Conservation (phyloP, 2,888 invertebrate species). For the Plebejus melissa region DNA sequence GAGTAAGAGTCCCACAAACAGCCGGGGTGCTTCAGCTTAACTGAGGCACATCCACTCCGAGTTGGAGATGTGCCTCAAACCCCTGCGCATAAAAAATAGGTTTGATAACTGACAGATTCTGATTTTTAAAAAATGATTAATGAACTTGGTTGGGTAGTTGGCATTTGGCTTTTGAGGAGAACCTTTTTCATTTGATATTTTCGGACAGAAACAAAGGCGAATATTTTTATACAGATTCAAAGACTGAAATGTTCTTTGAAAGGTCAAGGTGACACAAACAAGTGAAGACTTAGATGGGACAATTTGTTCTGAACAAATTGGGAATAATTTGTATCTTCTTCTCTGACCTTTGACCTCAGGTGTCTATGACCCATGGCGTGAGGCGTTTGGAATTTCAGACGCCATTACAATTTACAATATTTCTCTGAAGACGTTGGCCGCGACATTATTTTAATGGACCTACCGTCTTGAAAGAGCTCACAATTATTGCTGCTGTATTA, state of each 20-base stretch:
- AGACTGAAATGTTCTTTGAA: not conserved
- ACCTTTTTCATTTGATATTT: not conserved
- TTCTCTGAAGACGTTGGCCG: slow-evolving; percentile 2
- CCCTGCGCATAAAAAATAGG: no score
- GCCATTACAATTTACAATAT: slow-evolving; percentile 8
- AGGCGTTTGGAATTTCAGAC: slow-evolving; percentile 11
- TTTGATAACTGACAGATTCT: no score
- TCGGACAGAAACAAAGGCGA: not conserved
- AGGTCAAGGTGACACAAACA: slow-evolving; percentile 6
- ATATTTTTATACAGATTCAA: not conserved
- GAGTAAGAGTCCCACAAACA: no score
- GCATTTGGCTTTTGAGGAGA: not conserved
- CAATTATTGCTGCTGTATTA: not conserved
- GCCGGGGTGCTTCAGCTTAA: no score
- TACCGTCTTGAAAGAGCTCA: not conserved
- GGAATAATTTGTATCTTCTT: not conserved
- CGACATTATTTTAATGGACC: slow-evolving; percentile 12
- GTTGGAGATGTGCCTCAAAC: no score
- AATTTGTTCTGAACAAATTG: not conserved
- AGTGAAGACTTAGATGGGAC: not conserved
- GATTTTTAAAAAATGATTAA: no score
- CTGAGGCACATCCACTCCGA: no score
- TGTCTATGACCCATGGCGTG: slow-evolving; percentile 9
- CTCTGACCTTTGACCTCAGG: not conserved
- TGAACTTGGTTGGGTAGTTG: not conserved